Evolutionary conservation across 2,888 invertebrate species (phyloP), one percentile per base, ranked within the genome.

Genomic region (Parapristionchus giblindavisi): DNA sequence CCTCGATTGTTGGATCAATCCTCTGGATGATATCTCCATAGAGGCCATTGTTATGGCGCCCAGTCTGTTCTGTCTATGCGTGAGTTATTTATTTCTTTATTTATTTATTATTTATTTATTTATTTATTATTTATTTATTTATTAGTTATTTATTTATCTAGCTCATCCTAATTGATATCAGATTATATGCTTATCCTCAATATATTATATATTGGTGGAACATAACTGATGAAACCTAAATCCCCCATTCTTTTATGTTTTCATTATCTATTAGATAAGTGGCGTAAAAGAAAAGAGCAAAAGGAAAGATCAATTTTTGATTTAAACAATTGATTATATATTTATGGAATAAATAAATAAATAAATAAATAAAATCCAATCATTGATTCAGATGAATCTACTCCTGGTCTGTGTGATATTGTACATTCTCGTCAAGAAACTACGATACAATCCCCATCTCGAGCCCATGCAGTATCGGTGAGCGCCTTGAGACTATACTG

Each of bases 391-490:
- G 88, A 76, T 84, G 0, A 89, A 89, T 77, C 74, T 87, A 4
- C 70, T 86, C n/a, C 86, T 89, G 21, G 79, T 88, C 66, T 79
- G 79, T 24, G 81, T 85, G 61, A 87, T 89, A 40, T 87, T 89
- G 80, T 83, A 88, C 51, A 88, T 89, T 54, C 79, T 90, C 65
- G 81, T 89, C 72, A 88, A 87, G 40, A 89, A 89, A 76, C 83
- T 90, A 66, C 83, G 89, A 56, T 89, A 89, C 34, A 87, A 89
- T 48, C 89, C 89, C 76, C 86, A 88, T 66, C 87, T 89, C 66
- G 90, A 90, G 76, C 89, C 90, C 11, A 89, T 89, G 78, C 90
- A 89, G 82, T 91, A 89, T 88, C 89, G 89, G 90, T 90, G 81
- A 48, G 65, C n/a, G n/a, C n/a, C n/a, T n/a, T n/a, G n/a, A n/a